These are phyloP conservation scores for Thecophora atra DNA, from an alignment of 2,888 invertebrate species.

Conservation along the genomic window DNA sequence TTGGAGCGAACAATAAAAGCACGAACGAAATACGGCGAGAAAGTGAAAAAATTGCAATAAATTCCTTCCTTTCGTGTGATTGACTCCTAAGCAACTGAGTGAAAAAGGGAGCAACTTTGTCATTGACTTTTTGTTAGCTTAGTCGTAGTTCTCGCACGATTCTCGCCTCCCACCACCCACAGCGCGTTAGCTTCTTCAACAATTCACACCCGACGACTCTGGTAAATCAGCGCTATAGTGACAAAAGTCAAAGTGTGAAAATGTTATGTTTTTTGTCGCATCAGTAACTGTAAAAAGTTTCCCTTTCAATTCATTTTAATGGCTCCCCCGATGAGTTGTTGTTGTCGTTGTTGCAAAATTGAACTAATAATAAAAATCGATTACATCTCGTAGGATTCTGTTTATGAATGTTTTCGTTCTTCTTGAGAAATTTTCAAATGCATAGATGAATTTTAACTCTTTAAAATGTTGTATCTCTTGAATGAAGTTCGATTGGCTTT, in stretches of 20 bases:
- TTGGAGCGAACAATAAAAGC: background rate
- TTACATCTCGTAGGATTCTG: too few species aligned
- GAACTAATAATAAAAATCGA: too few species aligned
- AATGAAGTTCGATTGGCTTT: too few species aligned
- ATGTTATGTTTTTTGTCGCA: background rate
- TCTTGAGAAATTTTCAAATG: background rate
- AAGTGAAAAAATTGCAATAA: slow-evolving; percentile 27
- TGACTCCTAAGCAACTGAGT: slow-evolving; percentile 10
- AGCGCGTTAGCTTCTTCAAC: background rate
- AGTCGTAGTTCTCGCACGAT: background rate
- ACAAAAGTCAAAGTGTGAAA: slow-evolving; percentile 11
- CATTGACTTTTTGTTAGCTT: slow-evolving; percentile 18
- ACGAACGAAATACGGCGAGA: too few species aligned
- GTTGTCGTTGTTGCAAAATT: background rate
- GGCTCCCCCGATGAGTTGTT: slow-evolving; percentile 29
- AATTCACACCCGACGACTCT: background rate
- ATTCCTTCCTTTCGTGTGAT: slow-evolving; percentile 26
- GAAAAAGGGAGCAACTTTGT: slow-evolving; percentile 11
- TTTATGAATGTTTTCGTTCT: too few species aligned
- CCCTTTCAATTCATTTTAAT: slow-evolving; percentile 28
- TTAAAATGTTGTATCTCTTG: too few species aligned
- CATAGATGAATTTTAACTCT: too few species aligned
- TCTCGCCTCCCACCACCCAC: background rate
- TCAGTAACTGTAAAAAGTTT: slow-evolving; percentile 14
- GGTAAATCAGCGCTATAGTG: slow-evolving; percentile 28